Base-by-base conservation (phyloP, 2,113 vertebrate genomes). In the Ammospiza nelsoni region DNA sequence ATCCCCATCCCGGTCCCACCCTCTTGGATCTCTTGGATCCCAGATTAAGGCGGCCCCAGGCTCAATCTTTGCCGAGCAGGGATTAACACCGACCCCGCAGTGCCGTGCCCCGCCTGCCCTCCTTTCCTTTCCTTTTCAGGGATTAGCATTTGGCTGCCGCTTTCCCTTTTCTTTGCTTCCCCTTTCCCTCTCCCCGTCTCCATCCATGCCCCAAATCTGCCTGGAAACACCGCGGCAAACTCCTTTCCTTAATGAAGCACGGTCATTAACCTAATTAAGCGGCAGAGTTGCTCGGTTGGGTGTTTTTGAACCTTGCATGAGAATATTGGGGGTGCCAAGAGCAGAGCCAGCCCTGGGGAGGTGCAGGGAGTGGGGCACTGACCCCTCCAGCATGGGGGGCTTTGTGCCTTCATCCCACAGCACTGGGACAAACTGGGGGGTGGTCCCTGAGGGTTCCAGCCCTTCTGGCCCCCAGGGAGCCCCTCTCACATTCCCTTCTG, bases 211-310 rank as follows among this genome's bases (percentile, higher is more conserved):
- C 81, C 81, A 71, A n/a, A 90, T 68, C 89, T 37, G 65, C 65
- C 89, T 51, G 88, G 27, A 61, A 79, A 80, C 52, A 0, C 79
- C 12, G 1, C 33, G 2, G 15, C 49, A 8, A 51, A 48, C 55
- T 54, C 62, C 51, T 37, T 24, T 52, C 65, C 25, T 0, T 41
- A 91, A 86, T 1, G 13, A 86, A 80, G 68, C 23, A 4, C 12
- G 12, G 20, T 73, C 76, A 41, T 94, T 94, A 96, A 84, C 76
- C 90, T 92, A 79, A 94, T 94, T 91, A 92, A 80, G 77, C 4
- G 65, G 49, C 72, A 43, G 82, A 73, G 41, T 44, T 29, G 78
- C 75, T 85, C 2, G 1, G 46, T 1, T 2, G 6, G 48, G 44
- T 80, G 63, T 8, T 80, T 77, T 27, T 44, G 41, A 41, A 63